A percentile compares a stretch with the other conserved stretches of the same genome.
phyloP scores from a whole-genome alignment of 2,797 vertebrate species.

The Danionella dracula region DNA sequence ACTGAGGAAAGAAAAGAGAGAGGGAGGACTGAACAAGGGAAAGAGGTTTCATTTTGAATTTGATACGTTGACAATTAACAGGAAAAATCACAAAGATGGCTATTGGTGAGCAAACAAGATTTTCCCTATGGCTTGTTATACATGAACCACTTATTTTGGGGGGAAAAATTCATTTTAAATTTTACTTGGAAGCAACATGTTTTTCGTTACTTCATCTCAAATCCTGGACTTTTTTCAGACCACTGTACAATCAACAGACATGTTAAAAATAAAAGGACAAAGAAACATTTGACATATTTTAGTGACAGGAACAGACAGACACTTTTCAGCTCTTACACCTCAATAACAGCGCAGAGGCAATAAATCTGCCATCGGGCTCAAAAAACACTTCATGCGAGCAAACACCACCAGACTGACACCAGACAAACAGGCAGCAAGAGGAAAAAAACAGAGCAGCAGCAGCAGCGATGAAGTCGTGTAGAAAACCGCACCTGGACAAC shows the following conservation, averaged over 20 bases:
- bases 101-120: not conserved
- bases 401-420: constrained; percentile 14
- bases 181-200: too few species aligned
- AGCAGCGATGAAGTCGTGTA: constrained; percentile 10
- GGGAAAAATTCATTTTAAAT: too few species aligned
- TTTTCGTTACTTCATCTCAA: not conserved
- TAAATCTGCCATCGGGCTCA: constrained; percentile 48
- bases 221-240: constrained; percentile 23
- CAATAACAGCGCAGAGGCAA: constrained; percentile 38
- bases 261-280: constrained; percentile 3
- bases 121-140: not conserved
- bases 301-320: constrained; percentile 44
- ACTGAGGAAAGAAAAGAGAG: constrained; percentile 3
- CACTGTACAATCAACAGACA: constrained; percentile 35
- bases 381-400: constrained; percentile 35
- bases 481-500: constrained; percentile 28
- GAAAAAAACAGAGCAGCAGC: constrained; percentile 26
- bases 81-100: constrained; percentile 19
- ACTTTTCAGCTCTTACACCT: constrained; percentile 44
- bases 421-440: constrained; percentile 30
- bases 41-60: constrained; percentile 22
- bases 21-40: not conserved
- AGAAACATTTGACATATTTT: constrained; percentile 38
- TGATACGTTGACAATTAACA: constrained; percentile 30
- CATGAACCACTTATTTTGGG: too few species aligned